phyloP scores from a whole-genome alignment of 2,888 invertebrate species.

The Mayetiola destructor region DNA sequence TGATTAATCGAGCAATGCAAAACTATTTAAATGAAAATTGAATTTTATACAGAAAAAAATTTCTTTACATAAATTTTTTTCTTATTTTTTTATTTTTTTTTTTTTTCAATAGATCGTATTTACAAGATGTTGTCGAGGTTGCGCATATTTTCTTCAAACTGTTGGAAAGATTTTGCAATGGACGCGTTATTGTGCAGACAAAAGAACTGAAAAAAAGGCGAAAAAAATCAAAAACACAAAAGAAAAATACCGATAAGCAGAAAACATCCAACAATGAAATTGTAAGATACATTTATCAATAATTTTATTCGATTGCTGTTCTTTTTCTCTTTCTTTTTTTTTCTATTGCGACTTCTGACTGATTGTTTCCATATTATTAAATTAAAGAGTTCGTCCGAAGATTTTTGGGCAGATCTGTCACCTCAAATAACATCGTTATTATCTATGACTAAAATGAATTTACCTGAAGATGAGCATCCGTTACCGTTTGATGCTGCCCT shows the following conservation, averaged over 20 bases:
- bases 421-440: conserved; percentile 47
- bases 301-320: not conserved
- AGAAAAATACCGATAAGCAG: conserved; percentile 18
- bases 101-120: conserved; percentile 47
- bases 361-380: not conserved
- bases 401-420: conserved; percentile 50
- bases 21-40: no score
- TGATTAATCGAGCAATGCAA: not conserved
- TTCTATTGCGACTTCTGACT: not conserved
- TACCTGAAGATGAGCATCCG: conserved; percentile 39
- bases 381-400: conserved; percentile 28
- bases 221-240: conserved; percentile 17
- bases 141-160: conserved; percentile 83
- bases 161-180: conserved; percentile 58
- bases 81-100: not conserved
- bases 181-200: conserved; percentile 56
- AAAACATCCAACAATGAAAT: conserved; percentile 19
- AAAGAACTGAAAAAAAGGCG: conserved; percentile 26
- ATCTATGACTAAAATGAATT: conserved; percentile 32
- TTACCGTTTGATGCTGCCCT: conserved; percentile 78
- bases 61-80: not conserved
- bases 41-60: no score
- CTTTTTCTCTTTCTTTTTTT: not conserved
- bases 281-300: conserved; percentile 15
- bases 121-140: conserved; percentile 78